These are phyloP conservation scores for Nomada lathburiana DNA, from an alignment of 2,888 invertebrate species.

Conservation along the genomic window DNA sequence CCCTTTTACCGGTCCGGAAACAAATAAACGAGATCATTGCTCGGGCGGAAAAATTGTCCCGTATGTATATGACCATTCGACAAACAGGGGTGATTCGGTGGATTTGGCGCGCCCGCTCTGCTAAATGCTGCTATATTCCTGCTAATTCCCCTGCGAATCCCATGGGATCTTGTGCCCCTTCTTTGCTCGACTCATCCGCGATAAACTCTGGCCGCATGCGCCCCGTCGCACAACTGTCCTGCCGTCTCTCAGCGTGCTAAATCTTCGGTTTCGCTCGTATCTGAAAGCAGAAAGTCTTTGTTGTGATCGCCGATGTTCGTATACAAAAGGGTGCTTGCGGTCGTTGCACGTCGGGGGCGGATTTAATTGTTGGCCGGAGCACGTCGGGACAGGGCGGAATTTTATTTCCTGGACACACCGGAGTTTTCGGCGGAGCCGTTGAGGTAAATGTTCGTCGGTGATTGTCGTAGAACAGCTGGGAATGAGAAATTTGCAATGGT, in stretches of 20 bases:
- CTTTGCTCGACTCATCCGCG: constrained; percentile 53
- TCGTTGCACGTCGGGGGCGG: not conserved
- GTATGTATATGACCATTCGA: constrained; percentile 50
- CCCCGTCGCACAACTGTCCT: constrained; percentile 29
- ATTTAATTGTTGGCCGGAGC: not conserved
- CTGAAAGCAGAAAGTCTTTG: constrained; percentile 19
- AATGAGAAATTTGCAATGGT: too few relatives aligned
- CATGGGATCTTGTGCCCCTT: constrained; percentile 56
- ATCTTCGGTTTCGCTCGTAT: constrained; percentile 8
- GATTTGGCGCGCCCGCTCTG: constrained; percentile 51
- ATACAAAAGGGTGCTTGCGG: not conserved
- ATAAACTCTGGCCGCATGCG: constrained; percentile 50
- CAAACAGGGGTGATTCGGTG: constrained; percentile 54
- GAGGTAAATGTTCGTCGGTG: too few relatives aligned
- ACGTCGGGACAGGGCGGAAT: not conserved
- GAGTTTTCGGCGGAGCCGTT: too few relatives aligned
- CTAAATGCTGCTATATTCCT: constrained; percentile 75
- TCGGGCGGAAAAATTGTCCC: constrained; percentile 63
- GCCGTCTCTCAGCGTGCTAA: constrained; percentile 9
- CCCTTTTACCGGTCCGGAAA: constrained; percentile 50
- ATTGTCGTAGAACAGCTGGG: too few relatives aligned
- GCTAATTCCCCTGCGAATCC: constrained; percentile 72
- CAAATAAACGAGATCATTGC: constrained; percentile 68
- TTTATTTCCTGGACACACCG: not conserved
- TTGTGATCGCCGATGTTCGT: constrained; percentile 7